phyloP scores from a whole-genome alignment of 2,888 invertebrate genomes.

The Pocota personata region DNA sequence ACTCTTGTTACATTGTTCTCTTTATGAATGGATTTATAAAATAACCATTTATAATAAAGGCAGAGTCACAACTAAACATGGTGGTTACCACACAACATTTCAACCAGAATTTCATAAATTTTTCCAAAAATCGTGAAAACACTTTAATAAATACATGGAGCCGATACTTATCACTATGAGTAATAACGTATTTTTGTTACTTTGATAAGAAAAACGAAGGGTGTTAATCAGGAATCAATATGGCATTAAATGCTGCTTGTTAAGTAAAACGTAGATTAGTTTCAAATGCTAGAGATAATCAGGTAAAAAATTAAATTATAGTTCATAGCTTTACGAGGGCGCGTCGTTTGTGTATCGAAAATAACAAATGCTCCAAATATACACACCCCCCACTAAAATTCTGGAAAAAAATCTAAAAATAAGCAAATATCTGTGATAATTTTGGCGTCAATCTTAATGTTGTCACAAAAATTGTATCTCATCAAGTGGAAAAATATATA shows the following conservation, averaged over 20 bases:
- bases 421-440: slow-evolving; percentile 3
- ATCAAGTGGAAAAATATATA: slow-evolving; percentile 18
- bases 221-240: slow-evolving; percentile 34
- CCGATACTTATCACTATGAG: slow-evolving; percentile 36
- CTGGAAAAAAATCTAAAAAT: background rate
- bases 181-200: slow-evolving; percentile 41
- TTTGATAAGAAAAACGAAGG: slow-evolving; percentile 40
- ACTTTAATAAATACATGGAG: background rate
- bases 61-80: background rate
- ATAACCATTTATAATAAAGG: background rate
- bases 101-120: background rate
- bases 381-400: background rate
- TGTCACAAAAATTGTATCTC: slow-evolving; percentile 14
- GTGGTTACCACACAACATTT: background rate
- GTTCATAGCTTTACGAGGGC: background rate
- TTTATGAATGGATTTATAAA: background rate
- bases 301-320: slow-evolving; percentile 11
- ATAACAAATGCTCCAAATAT: background rate
- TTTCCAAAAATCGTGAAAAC: background rate
- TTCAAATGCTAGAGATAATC: slow-evolving; percentile 4
- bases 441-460: background rate
- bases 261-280: slow-evolving; percentile 27
- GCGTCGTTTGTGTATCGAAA: background rate
- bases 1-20: background rate
- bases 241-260: background rate